phyloP scores from a whole-genome alignment of 2,113 vertebrate species.

The Oenanthe oenanthe region DNA sequence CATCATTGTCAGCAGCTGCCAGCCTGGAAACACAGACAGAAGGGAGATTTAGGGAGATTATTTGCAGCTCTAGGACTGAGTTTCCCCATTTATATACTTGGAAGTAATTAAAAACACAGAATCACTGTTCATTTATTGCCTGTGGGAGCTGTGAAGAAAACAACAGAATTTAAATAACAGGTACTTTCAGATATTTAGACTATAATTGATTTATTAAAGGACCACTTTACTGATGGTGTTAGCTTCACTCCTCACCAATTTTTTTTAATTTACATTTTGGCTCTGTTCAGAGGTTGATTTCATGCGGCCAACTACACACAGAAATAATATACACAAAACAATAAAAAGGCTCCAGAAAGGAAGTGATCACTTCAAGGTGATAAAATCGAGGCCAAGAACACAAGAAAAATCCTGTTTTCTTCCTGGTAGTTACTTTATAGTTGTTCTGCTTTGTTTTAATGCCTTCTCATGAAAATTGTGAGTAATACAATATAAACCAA shows the following conservation, averaged over 20 bases:
- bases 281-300: not conserved
- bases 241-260: not conserved
- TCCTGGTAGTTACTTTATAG: slow-evolving; percentile 50
- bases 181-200: not conserved
- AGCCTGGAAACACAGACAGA: not conserved
- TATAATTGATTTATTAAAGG: not conserved
- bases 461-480: not conserved
- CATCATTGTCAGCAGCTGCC: rapidly evolving
- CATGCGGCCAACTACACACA: not conserved
- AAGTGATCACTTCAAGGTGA: slow-evolving; percentile 34
- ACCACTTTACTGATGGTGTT: not conserved
- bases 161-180: not conserved
- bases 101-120: not conserved
- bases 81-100: not conserved
- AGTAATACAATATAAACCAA: not conserved
- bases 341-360: slow-evolving; percentile 21
- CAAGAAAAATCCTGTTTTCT: slow-evolving; percentile 14
- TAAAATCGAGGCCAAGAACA: slow-evolving; percentile 24
- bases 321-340: slow-evolving; percentile 34
- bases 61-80: not conserved
- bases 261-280: not conserved
- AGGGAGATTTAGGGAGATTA: not conserved
- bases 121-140: not conserved
- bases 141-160: not conserved
- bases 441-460: slow-evolving; percentile 40